Percentiles rank a stretch among this genome's conserved stretches.
These are phyloP conservation scores for Xanthia togata DNA, from an alignment of 2,888 invertebrate genomes.

Conservation along the genomic window DNA sequence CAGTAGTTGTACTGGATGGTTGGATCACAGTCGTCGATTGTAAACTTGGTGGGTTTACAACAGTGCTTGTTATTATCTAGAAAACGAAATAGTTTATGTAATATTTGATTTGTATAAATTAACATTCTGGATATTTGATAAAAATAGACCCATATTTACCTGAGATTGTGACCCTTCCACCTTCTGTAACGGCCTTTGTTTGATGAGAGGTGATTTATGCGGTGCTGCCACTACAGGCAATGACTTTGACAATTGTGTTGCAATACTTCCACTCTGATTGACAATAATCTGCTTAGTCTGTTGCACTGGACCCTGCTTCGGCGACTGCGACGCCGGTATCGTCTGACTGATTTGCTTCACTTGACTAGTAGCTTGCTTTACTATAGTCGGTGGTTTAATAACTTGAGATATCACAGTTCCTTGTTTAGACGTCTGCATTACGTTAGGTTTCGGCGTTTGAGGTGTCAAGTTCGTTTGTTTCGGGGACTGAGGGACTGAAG, in stretches of 20 bases:
- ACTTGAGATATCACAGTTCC: constrained; percentile 57
- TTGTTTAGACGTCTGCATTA: constrained; percentile 48
- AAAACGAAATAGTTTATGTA: constrained; percentile 18
- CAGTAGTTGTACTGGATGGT: constrained; percentile 66
- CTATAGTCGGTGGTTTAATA: constrained; percentile 53
- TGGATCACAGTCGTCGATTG: constrained; percentile 70
- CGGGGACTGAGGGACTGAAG: constrained; percentile 58
- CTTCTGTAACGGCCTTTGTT: constrained; percentile 81
- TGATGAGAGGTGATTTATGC: constrained; percentile 81
- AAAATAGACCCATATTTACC: constrained; percentile 62
- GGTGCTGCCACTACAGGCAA: constrained; percentile 78
- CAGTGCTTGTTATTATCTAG: constrained; percentile 65
- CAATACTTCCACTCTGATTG: constrained; percentile 51
- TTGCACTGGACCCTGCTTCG: constrained; percentile 71
- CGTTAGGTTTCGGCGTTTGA: constrained; percentile 57
- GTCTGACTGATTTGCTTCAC: constrained; percentile 55
- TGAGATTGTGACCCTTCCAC: constrained; percentile 74
- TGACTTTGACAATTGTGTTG: constrained; percentile 70
- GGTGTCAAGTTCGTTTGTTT: constrained; percentile 57
- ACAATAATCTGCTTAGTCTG: constrained; percentile 68
- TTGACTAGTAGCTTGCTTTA: constrained; percentile 59
- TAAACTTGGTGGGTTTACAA: constrained; percentile 65
- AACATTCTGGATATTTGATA: not conserved
- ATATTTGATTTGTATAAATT: not conserved
- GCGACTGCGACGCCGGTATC: constrained; percentile 68